Evolutionary conservation across 2,113 vertebrate genomes (phyloP).

Genomic region (Myotis lucifugus): DNA sequence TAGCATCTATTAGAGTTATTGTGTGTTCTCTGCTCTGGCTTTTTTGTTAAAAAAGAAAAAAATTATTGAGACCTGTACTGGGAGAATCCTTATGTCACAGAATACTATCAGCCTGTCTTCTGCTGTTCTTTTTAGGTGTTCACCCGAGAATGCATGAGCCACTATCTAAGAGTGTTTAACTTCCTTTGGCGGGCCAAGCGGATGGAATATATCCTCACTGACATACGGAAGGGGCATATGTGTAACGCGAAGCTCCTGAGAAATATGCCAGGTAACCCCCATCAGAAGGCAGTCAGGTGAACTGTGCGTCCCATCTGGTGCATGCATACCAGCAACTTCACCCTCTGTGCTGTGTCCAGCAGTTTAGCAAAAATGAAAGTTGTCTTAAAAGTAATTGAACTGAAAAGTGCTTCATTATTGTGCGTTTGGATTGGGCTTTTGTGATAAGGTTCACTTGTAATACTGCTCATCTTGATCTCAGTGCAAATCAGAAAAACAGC

Average conservation of each 20-base stretch:
- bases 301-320: background rate
- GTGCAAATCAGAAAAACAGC: background rate
- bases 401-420: too few species aligned
- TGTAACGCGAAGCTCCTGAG: conserved; percentile 97
- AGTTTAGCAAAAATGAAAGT: accelerated
- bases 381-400: accelerated
- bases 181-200: conserved; percentile 98
- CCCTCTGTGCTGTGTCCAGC: background rate
- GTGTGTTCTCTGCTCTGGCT: background rate
- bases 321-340: background rate
- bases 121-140: conserved; percentile 89
- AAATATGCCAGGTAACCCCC: conserved; percentile 92
- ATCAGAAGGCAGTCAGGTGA: too few species aligned
- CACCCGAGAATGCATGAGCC: conserved; percentile 98
- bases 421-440: background rate
- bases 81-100: accelerated
- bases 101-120: background rate
- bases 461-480: background rate
- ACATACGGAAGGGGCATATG: conserved; percentile 99
- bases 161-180: conserved; percentile 97
- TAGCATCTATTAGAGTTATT: background rate
- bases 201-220: conserved; percentile 98
- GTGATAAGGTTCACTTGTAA: background rate
- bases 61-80: background rate
- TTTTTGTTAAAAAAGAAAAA: background rate